Conservation (phyloP, 2,797 vertebrate species). For the Leptodactylus fallax region DNA sequence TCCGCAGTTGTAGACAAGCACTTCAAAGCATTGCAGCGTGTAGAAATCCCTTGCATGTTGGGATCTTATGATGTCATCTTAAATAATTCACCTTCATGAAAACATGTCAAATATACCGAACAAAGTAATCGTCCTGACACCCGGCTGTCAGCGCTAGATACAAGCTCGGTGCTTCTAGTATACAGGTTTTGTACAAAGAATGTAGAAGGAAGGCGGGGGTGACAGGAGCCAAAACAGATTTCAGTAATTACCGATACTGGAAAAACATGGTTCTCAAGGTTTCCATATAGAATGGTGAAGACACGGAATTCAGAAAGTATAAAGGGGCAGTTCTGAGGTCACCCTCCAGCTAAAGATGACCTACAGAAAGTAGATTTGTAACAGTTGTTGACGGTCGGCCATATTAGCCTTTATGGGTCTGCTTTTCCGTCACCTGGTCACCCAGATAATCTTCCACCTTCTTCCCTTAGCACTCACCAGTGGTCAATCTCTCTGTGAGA, state of each 20-base stretch:
- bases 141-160: background rate
- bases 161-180: background rate
- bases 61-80: constrained; percentile 26
- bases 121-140: background rate
- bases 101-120: constrained; percentile 7
- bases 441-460: background rate
- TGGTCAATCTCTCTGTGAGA: too few relatives aligned
- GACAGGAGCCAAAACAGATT: background rate
- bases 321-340: too few relatives aligned
- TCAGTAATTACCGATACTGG: background rate
- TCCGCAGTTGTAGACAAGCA: constrained; percentile 22
- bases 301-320: background rate
- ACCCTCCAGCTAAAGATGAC: too few relatives aligned
- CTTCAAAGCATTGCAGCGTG: constrained; percentile 39
- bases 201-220: background rate
- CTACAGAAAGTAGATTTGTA: too few relatives aligned
- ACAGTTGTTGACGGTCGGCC: background rate
- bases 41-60: constrained; percentile 25
- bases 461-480: too few relatives aligned
- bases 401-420: background rate
- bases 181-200: background rate
- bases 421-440: background rate
- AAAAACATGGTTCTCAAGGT: background rate
- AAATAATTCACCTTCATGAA: constrained; percentile 41
- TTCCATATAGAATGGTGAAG: background rate